Conservation (phyloP, 2,888 invertebrate species). For the Drosophila colorata region DNA sequence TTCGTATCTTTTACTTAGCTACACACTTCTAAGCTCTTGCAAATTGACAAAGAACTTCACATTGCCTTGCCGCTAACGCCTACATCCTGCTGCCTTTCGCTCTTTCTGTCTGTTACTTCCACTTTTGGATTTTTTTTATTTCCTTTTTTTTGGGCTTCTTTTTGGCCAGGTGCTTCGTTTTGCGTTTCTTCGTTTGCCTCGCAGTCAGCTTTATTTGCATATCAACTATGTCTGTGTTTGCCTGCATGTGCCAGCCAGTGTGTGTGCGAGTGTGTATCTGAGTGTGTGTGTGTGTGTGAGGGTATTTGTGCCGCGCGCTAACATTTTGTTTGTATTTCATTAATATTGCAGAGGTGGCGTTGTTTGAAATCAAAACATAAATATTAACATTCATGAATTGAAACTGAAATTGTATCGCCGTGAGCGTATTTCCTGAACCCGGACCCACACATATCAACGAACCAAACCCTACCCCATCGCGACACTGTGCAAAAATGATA, state of each 20-base stretch:
- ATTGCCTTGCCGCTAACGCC: slow-evolving; percentile 25
- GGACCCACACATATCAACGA: slow-evolving; percentile 11
- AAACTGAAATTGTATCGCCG: slow-evolving; percentile 77
- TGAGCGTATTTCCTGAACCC: slow-evolving; percentile 68
- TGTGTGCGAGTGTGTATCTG: slow-evolving; percentile 16
- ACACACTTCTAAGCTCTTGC: slow-evolving; percentile 76
- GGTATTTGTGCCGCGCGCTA: slow-evolving; percentile 62
- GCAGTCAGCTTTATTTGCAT: slow-evolving; percentile 74
- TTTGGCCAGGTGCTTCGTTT: slow-evolving; percentile 56
- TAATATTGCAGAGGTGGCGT: slow-evolving; percentile 82
- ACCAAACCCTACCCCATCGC: slow-evolving; percentile 1
- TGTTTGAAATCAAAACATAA: slow-evolving; percentile 83
- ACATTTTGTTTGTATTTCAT: slow-evolving; percentile 82
- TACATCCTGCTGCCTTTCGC: not conserved
- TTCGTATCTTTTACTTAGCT: slow-evolving; percentile 70
- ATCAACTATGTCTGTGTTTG: slow-evolving; percentile 70
- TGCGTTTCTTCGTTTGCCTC: slow-evolving; percentile 58
- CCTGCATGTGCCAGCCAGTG: slow-evolving; percentile 17
- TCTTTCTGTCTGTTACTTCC: not conserved
- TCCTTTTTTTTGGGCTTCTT: slow-evolving; percentile 65
- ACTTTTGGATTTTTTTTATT: slow-evolving; percentile 53
- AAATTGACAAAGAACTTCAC: slow-evolving; percentile 77
- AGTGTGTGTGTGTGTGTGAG: slow-evolving; percentile 28
- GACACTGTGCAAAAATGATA: slow-evolving; percentile 65
- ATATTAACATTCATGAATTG: slow-evolving; percentile 83